Evolutionary conservation across 1,140 invertebrate genomes (phyloP), one percentile per base, ranked within the genome.

Genomic region (Cataglyphis hispanica): DNA sequence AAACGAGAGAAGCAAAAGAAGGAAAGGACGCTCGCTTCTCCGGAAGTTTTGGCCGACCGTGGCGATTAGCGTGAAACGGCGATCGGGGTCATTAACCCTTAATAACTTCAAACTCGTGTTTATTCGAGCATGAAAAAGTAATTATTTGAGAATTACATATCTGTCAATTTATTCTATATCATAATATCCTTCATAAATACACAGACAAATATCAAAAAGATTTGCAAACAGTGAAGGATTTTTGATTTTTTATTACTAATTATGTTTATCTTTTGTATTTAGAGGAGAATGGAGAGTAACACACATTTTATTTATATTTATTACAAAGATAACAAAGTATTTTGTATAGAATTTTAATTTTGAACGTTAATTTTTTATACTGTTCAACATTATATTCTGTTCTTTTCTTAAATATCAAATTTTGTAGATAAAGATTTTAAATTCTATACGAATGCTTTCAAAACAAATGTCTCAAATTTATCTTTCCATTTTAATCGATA

Each of bases 1-100:
- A 13, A n/a, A 43, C 0, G 40, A 87, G 53, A 40, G 56, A 25
- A 50, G 46, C 46, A 10, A 50, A 67, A 84, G 67, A 56, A 25
- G 37, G 43, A 60, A 43, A 50, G 67, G 67, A 43, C 8, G 64
- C 31, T 61, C 61, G 56, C 31, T 85, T 69, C 85, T 88, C 67
- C 89, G 89, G 87, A 88, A 90, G 89, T 90, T 88, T 87, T 64
- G 46, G 53, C 25, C 77, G 58, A 64, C 81, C 77, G 64, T 78
- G 78, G 69, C 80, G 84, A 84, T 89, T 89, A 89, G 63, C 88
- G 66, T 67, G 63, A 84, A 89, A 86, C 67, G 70, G 16, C 77
- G 40, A 16, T 61, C 53, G 61, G 13, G 88, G 74, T 89, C 83
- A 72, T 75, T 84, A 85, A 89, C 85, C 87, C 37, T 74, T 86